phyloP scores from a whole-genome alignment of 2,113 vertebrate species.

The Chaenocephalus aceratus region DNA sequence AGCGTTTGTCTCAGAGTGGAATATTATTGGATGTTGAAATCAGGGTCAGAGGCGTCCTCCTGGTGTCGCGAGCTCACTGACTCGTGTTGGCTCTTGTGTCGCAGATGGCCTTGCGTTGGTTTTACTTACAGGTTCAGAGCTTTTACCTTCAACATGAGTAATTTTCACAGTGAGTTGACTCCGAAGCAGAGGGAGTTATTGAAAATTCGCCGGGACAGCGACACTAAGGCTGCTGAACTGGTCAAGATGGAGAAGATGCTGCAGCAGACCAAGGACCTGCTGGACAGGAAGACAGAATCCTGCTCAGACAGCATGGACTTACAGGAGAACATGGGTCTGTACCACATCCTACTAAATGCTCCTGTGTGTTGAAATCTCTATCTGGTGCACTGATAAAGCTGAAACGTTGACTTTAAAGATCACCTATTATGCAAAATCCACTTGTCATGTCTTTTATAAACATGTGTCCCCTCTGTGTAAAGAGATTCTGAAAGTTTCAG shows the following conservation, averaged over 20 bases:
- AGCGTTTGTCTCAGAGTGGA: conserved; percentile 5
- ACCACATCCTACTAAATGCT: background rate
- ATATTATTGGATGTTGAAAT: conserved; percentile 2
- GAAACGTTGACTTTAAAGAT: too few relatives aligned
- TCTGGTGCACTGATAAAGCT: too few relatives aligned
- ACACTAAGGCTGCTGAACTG: conserved; percentile 87
- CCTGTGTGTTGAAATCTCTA: background rate
- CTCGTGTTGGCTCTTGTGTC: background rate
- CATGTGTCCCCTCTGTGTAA: too few relatives aligned
- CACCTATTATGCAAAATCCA: too few relatives aligned
- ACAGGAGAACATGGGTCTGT: conserved; percentile 81
- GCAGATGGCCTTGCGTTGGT: conserved; percentile 9
- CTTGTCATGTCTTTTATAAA: too few relatives aligned
- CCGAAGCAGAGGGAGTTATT: conserved; percentile 84
- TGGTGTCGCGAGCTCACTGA: conserved; percentile 13
- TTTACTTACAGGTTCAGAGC: conserved; percentile 70
- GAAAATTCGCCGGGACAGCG: conserved; percentile 85
- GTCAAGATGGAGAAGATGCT: conserved; percentile 88
- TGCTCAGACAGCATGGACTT: conserved; percentile 69
- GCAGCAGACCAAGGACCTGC: conserved; percentile 87
- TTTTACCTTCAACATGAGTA: conserved; percentile 84
- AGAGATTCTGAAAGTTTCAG: too few relatives aligned
- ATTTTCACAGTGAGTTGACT: conserved; percentile 81
- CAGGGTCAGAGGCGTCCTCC: background rate
- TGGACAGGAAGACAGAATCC: conserved; percentile 87